Base-by-base conservation (phyloP, 1,140 invertebrate species). In the Sarcophaga bullata region DNA sequence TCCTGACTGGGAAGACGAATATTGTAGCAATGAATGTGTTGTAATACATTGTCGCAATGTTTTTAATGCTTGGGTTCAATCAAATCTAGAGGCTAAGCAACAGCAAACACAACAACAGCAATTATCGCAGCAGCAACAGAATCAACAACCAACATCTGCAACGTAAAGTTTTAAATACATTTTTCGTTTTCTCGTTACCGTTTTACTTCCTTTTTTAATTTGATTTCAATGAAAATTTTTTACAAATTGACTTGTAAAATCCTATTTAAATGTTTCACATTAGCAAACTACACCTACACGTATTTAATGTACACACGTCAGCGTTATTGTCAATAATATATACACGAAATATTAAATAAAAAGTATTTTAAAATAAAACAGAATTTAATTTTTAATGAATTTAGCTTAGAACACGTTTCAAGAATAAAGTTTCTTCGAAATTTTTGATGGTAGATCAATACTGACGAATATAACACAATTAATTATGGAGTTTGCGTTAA, bases 1-100 rank as follows among this genome's bases (percentile, higher is more conserved):
- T 91, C 94, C 95, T 80, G 97, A 98, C 91, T 99, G 97, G 97
- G 97, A 98, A 90, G 96, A 97, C 90, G 97, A 98, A 91, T 99
- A 98, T 91, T 99, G 98, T 91, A 97, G 96, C 90, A 98, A 98
- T 91, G 97, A 99, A 90, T 99, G 98, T 92, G 97, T 98, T 83
- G 97, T 98, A 85, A 97, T 95, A 88, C 97, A 99, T 91, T 98
- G 97, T 94, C 96, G 95, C 6, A 90, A 87, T 84, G 88, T 90
- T 8, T 90, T 90, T 75, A 89, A 84, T 73, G 85, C 86, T 10
- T 90, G 88, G 88, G 88, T 87, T 48, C 81, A 87, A 7, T 83
- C 86, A 8, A 82, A 90, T 76, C 84, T 87, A 73, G 85, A 84
- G 19, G 83, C 86, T 15, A 84, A 85, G 5, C 62, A 73, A 10